Evolutionary conservation across 2,888 invertebrate genomes (phyloP), one percentile per base, ranked within the genome.

Genomic region (Acanthosepion esculentum): DNA sequence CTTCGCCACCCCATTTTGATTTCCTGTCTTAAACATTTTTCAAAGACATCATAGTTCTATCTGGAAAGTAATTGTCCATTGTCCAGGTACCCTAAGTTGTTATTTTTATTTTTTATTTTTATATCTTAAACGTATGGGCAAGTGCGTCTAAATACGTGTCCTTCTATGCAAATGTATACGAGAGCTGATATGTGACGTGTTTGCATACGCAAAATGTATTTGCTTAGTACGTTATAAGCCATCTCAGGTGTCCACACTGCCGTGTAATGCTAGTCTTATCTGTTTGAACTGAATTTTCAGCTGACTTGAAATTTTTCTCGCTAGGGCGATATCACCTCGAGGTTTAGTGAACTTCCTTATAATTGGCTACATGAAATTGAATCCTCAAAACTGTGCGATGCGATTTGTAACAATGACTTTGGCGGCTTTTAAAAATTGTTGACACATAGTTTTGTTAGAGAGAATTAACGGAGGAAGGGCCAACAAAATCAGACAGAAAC

Each of bases 401-500:
- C 78, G 78, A 78, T n/a, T n/a, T 78, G 78, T 78, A 33, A 78
- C 78, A 78, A 78, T 78, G 78, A 15, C n/a, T 78, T 78, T 78
- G n/a, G 78, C 78, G n/a, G n/a, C n/a, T 78, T 78, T 33, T 33
- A 59, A 59, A 59, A 59, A 78, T 78, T 78, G 78, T 78, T 78
- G 78, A 78, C 78, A 78, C 78, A 33, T 15, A 78, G 12, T 78
- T 78, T 78, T 78, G 18, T 33, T 15, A 78, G 15, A 78, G n/a
- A 78, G 78, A 78, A 29, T 78, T 78, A 78, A 78, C 10, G 26
- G 29, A 33, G 18, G 29, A 78, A 78, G n/a, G 78, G n/a, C 29
- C 78, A 78, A 78, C 78, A 78, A 78, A 78, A 78, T 78, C n/a
- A 78, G 78, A n/a, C n/a, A 78, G n/a, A 78, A 64, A 78, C 78